Base-by-base conservation (phyloP, 2,888 invertebrate genomes). In the Agrochola lota region DNA sequence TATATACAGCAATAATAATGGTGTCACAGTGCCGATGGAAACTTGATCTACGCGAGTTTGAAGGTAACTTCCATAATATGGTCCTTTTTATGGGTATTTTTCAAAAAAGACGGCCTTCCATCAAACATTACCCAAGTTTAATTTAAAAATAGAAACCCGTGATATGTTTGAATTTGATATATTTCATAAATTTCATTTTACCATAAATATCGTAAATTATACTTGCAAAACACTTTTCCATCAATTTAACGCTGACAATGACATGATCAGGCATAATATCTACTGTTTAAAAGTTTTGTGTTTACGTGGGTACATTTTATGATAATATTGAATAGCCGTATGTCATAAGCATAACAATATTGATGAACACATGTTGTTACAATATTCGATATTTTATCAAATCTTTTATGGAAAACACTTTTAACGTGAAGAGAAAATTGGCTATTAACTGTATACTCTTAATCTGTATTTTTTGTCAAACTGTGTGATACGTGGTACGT, bases 201-300 rank as follows among this genome's bases (percentile, higher is more conserved):
- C 17, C 78, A 84, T 75, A 67, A 75, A 84, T 75, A 59, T 62
- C 23, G 52, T 49, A 76, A 78, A 85, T 85, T 81, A 63, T 74
- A 82, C 72, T 77, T 78, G 55, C 79, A 69, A 83, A 82, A 86
- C 17, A 67, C n/a, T 62, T 79, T 77, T 68, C 35, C 60, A 71
- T 78, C 68, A 81, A 76, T 76, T 82, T 62, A 60, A 60, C 60
- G 71, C 26, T 15, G 23, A 78, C 73, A 81, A 77, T 69, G 69
- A 72, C 77, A 67, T 63, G 55, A 77, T 60, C 52, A 71, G 43
- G n/a, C 66, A 5, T n/a, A 57, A 23, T 55, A 23, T 55, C 23
- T 35, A 60, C 35, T 72, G 60, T 43, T 57, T 60, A 68, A 77
- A 85, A 52, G 52, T 71, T 79, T 77, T 55, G n/a, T 72, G 66